Conservation (phyloP, 2,888 invertebrate species). For the Notodonta dromedarius region DNA sequence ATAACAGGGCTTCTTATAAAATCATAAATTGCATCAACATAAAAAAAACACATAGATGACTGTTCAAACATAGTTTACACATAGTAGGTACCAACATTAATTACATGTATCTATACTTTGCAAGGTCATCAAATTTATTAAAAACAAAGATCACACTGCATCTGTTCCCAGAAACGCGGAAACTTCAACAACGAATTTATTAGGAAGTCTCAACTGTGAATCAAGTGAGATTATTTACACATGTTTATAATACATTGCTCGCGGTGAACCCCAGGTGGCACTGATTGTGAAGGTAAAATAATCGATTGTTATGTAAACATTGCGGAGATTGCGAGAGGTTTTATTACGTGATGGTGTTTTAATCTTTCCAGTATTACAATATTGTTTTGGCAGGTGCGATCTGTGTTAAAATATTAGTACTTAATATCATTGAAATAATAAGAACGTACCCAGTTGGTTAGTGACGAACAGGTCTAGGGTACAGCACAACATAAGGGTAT, state of each 20-base stretch:
- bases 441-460: too few relatives aligned
- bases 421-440: neutral
- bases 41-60: too few relatives aligned
- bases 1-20: too few relatives aligned
- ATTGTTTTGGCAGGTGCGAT: constrained; percentile 3
- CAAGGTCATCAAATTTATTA: neutral
- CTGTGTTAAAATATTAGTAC: neutral
- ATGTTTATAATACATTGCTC: constrained; percentile 7
- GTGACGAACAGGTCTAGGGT: too few relatives aligned
- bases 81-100: too few relatives aligned
- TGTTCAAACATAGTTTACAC: too few relatives aligned
- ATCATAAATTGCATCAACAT: too few relatives aligned
- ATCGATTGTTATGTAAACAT: constrained; percentile 21
- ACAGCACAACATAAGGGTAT: too few relatives aligned
- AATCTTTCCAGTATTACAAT: constrained; percentile 3
- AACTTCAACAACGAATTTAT: neutral
- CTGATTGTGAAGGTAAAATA: constrained; percentile 6
- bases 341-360: constrained; percentile 6
- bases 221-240: constrained; percentile 12
- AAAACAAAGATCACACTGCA: neutral
- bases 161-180: neutral
- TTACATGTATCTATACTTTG: too few relatives aligned
- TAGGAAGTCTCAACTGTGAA: constrained; percentile 1
- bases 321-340: constrained; percentile 11
- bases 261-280: constrained; percentile 4